Evolutionary conservation across 2,888 invertebrate species (phyloP).

Genomic region (Patella depressa): DNA sequence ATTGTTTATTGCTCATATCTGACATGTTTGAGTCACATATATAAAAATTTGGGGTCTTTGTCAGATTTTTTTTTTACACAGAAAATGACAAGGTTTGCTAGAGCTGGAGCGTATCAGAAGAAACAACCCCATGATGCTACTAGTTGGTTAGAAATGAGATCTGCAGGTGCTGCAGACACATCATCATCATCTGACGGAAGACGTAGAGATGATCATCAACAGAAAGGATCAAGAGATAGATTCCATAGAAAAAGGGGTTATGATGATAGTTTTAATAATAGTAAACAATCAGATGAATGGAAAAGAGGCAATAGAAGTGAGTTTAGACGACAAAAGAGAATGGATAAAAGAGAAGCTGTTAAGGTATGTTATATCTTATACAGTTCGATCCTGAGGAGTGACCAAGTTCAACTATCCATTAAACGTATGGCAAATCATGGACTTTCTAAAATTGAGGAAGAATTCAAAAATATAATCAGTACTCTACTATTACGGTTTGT

Average conservation of each 20-base stretch:
- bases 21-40: too few relatives aligned
- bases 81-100: slow-evolving; percentile 57
- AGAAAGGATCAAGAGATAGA: neutral
- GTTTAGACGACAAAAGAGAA: slow-evolving; percentile 49
- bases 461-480: too few relatives aligned
- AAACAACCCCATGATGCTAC: slow-evolving; percentile 49
- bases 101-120: slow-evolving; percentile 41
- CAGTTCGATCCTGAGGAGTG: too few relatives aligned
- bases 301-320: slow-evolving; percentile 52
- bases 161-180: slow-evolving; percentile 5
- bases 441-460: too few relatives aligned
- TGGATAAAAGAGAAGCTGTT: slow-evolving; percentile 40
- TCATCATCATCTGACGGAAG: neutral
- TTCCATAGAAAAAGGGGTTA: too few relatives aligned
- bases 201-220: neutral
- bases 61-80: too few relatives aligned
- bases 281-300: slow-evolving; percentile 17
- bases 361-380: slow-evolving; percentile 31
- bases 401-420: too few relatives aligned
- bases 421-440: too few relatives aligned
- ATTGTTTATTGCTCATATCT: too few relatives aligned
- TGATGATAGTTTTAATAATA: too few relatives aligned
- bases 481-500: too few relatives aligned
- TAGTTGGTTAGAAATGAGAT: slow-evolving; percentile 47
- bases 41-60: too few relatives aligned